These are phyloP conservation scores for Malurus cyaneus DNA, from an alignment of 2,113 vertebrate genomes.

Conservation along the genomic window DNA sequence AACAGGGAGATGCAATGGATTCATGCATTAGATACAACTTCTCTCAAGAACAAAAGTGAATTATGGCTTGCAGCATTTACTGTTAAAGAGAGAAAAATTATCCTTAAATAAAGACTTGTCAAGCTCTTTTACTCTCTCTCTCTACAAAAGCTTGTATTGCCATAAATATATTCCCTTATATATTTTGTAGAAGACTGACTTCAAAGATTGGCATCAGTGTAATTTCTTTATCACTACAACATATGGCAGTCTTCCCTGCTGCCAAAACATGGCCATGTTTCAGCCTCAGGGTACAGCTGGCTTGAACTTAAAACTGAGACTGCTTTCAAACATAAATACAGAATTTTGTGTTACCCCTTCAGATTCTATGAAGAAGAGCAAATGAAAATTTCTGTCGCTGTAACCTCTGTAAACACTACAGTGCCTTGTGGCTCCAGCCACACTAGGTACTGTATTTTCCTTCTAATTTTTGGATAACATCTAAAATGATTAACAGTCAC, in stretches of 20 bases:
- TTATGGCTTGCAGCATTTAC: neutral
- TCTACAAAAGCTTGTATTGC: neutral
- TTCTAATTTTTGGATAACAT: neutral
- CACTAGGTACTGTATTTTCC: neutral
- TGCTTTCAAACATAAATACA: conserved; percentile 52
- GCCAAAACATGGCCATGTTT: conserved; percentile 62
- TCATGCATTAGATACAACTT: neutral
- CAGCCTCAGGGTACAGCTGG: conserved; percentile 54
- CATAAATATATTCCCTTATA: neutral
- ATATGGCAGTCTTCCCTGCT: conserved; percentile 53
- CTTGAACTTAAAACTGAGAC: conserved; percentile 37
- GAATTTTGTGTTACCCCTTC: neutral
- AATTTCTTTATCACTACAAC: conserved; percentile 50
- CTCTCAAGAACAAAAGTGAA: neutral
- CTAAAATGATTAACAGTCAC: neutral
- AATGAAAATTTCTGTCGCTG: neutral
- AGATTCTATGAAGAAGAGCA: neutral
- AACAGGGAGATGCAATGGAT: neutral
- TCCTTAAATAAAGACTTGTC: neutral
- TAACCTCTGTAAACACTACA: neutral
- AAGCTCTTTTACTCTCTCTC: neutral
- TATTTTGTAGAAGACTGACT: conserved; percentile 35
- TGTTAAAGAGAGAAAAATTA: neutral
- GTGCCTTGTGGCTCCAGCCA: neutral
- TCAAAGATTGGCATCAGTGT: conserved; percentile 33